Base-by-base conservation (phyloP, 2,797 vertebrate species). In the Crenuchus spilurus region DNA sequence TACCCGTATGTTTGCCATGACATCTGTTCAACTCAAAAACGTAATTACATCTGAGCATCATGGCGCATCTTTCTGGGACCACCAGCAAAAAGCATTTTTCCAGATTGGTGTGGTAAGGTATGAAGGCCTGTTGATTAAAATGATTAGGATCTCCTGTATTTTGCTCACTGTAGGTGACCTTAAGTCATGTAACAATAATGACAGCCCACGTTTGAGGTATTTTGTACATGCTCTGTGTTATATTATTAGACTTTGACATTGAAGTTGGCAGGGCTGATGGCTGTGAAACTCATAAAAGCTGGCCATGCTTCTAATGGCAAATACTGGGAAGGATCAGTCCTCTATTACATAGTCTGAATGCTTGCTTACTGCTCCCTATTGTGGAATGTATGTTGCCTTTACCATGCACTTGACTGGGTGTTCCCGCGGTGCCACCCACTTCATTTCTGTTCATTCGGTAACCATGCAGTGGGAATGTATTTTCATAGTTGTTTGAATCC, bases 331-430 rank as follows among this genome's bases (percentile, higher is more conserved):
- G 14, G 22, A 54, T 16, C 13, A n/a, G 4, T 61, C 16, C 58
- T 37, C 11, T 9, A 3, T 10, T 26, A 37, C 39, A 26, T 52
- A 44, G 10, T 20, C 22, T 37, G 18, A 64, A 77, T 69, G 42
- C 66, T 72, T 79, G 51, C 18, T 54, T 70, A 72, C 58, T 77
- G 39, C 72, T 61, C 63, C 64, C 54, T 28, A 14, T 77, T 39
- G 16, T 61, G 80, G 75, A 77, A 80, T 75, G 63, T 70, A 60
- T 77, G 61, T 33, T 69, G 9, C 26, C 30, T 52, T 44, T 69
- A 22, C 42, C 30, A 49, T 54, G 55, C 10, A 14, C 41, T 39
- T 48, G 52, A 11, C 16, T 61, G 75, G 46, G 64, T 75, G 68
- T 82, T 58, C 10, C n/a, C 55, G 20, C 33, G 20, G 31, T 70